Evolutionary conservation across 2,888 invertebrate species (phyloP).

Genomic region (Odontothrips loti): DNA sequence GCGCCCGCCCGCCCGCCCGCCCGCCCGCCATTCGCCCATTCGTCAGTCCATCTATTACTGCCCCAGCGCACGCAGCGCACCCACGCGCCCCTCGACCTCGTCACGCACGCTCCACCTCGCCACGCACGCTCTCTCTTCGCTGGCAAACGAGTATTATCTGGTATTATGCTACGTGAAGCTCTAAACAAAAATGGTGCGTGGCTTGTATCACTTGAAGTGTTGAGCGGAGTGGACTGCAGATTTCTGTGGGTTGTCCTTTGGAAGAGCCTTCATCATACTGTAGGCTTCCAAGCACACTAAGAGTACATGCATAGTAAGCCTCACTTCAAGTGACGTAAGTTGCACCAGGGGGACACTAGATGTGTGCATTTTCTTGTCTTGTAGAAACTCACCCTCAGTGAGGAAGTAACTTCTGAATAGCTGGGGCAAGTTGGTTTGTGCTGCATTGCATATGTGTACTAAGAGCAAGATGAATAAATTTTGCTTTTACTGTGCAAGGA

Average conservation of each 20-base stretch:
- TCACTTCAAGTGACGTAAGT: neutral
- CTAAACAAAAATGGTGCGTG: neutral
- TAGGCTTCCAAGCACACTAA: too few relatives aligned
- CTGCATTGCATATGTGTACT: too few relatives aligned
- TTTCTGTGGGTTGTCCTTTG: neutral
- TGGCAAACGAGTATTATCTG: conserved; percentile 7
- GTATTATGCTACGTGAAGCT: conserved; percentile 16
- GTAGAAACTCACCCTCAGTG: conserved; percentile 3
- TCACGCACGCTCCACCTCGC: conserved; percentile 22
- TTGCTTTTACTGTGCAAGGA: too few relatives aligned
- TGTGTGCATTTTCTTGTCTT: neutral
- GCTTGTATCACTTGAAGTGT: neutral
- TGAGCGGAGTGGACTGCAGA: neutral
- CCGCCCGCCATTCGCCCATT: neutral
- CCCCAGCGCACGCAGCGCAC: conserved; percentile 20
- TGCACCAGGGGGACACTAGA: neutral
- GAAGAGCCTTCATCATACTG: too few relatives aligned
- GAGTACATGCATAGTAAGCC: neutral
- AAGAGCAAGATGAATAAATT: too few relatives aligned
- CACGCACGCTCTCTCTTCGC: conserved; percentile 23
- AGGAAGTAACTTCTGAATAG: neutral
- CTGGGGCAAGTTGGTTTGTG: neutral
- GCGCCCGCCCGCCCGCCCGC: neutral
- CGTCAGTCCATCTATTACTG: neutral
- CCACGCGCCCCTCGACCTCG: conserved; percentile 1